Evolutionary conservation across 2,888 invertebrate genomes (phyloP).

Genomic region (Synanthedon myopaeformis): DNA sequence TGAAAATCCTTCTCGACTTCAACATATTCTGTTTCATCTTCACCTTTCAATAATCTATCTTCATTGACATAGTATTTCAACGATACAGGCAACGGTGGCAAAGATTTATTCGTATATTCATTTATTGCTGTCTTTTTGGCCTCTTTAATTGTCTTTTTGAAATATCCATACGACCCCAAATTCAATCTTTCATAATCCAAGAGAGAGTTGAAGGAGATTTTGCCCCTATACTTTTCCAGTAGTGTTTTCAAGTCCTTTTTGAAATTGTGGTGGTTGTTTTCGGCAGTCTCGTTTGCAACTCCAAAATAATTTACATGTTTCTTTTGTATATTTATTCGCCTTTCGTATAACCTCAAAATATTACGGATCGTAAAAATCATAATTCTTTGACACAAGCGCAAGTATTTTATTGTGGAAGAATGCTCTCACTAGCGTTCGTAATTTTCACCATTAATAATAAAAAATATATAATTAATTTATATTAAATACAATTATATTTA

Average conservation of each 20-base stretch:
- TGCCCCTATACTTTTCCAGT: slow-evolving; percentile 38
- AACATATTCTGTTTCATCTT: slow-evolving; percentile 9
- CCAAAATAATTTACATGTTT: slow-evolving; percentile 23
- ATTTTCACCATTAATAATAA: too few species aligned
- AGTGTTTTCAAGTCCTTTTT: slow-evolving; percentile 29
- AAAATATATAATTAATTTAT: too few species aligned
- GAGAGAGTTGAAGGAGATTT: slow-evolving; percentile 54
- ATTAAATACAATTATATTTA: too few species aligned
- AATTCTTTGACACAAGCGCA: too few species aligned
- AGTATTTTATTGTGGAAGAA: too few species aligned
- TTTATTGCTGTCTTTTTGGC: slow-evolving; percentile 24
- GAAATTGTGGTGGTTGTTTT: slow-evolving; percentile 11
- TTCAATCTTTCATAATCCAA: slow-evolving; percentile 46
- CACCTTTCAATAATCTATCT: slow-evolving; percentile 30
- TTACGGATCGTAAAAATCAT: slow-evolving; percentile 14
- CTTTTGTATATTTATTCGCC: slow-evolving; percentile 24
- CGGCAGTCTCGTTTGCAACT: slow-evolving; percentile 13
- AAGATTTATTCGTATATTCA: slow-evolving; percentile 24
- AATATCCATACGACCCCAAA: slow-evolving; percentile 42
- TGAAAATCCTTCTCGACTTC: slow-evolving; percentile 34
- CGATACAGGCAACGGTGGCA: slow-evolving; percentile 62
- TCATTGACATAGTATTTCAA: slow-evolving; percentile 60
- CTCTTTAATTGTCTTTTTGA: slow-evolving; percentile 33
- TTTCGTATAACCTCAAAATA: slow-evolving; percentile 55
- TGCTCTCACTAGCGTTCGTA: too few species aligned